A percentile compares a stretch with the other conserved stretches of the same genome.
These are phyloP conservation scores for Mactra quadrangularis DNA, from an alignment of 1,140 invertebrate genomes.

Conservation along the genomic window DNA sequence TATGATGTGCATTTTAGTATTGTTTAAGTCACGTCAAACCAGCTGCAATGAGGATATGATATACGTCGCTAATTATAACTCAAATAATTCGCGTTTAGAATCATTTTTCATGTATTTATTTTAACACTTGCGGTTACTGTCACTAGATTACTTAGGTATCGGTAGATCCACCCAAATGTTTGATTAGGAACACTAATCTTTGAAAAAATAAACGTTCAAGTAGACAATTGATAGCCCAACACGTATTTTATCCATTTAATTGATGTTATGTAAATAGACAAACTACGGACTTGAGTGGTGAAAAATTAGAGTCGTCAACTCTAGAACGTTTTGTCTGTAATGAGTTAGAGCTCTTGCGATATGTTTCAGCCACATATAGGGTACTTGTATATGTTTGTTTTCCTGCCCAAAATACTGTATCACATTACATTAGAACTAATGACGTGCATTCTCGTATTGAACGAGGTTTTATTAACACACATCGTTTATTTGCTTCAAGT, in stretches of 20 bases:
- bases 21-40: slow-evolving; percentile 45
- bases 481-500: not conserved
- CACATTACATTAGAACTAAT: too few species aligned
- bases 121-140: slow-evolving; percentile 36
- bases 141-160: slow-evolving; percentile 59
- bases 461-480: not conserved
- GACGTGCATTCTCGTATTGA: too few species aligned
- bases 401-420: too few species aligned
- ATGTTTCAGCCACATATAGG: too few species aligned
- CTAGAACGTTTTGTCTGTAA: too few species aligned
- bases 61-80: slow-evolving; percentile 24
- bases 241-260: too few species aligned
- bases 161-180: slow-evolving; percentile 40
- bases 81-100: slow-evolving; percentile 37
- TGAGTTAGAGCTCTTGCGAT: too few species aligned
- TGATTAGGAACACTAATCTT: slow-evolving; percentile 45
- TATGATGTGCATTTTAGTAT: slow-evolving; percentile 3
- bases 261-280: too few species aligned
- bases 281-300: too few species aligned
- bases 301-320: too few species aligned
- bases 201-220: slow-evolving; percentile 16
- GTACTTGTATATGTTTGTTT: too few species aligned
- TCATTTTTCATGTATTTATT: slow-evolving; percentile 54
- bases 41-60: slow-evolving; percentile 27
- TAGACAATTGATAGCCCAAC: too few species aligned